Evolutionary conservation across 2,797 vertebrate genomes (phyloP), one percentile per base, ranked within the genome.

Genomic region (Betta splendens): DNA sequence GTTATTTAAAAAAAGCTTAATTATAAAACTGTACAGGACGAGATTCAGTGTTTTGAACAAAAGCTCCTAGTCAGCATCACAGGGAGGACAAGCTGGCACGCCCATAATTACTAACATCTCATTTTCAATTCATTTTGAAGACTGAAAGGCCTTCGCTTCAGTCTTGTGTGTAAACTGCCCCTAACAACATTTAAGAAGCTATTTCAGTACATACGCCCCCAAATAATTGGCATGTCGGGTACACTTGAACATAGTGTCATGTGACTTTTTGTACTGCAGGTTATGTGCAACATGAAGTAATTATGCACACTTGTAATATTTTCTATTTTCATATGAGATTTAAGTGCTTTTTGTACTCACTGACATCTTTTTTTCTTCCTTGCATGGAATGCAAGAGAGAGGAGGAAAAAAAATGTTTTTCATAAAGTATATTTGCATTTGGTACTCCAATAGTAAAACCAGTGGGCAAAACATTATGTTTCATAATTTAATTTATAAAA

Each of bases 281-380:
- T 87, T 87, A 85, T 50, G 89, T 91, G 89, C 87, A 91, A 88
- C 89, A 87, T 86, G 80, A 86, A 85, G 85, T 83, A 75, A 86
- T 89, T 91, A 89, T 91, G 88, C 90, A 92, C 90, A 91, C 88
- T 89, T 92, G 88, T 92, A 89, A 91, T 91, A 91, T 90, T 91
- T 91, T 91, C 81, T 92, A 92, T 92, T 92, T 92, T 92, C 91
- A 90, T 92, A 92, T 83, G 88, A 91, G 83, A 90, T 91, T 91
- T 90, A 90, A 90, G 89, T 90, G 89, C 87, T 90, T 91, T 92
- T 91, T 92, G 84, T 91, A 88, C 85, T 88, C 87, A 83, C 85
- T 52, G 81, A 84, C 87, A 87, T 88, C 74, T 87, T 89, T 90
- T 85, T 87, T 88, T 86, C 85, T 86, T 89, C 85, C 84, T 89